A percentile compares a stretch with the other conserved stretches of the same genome.
Conservation (phyloP, 2,888 invertebrate species). For the Creontiades dilutus region DNA sequence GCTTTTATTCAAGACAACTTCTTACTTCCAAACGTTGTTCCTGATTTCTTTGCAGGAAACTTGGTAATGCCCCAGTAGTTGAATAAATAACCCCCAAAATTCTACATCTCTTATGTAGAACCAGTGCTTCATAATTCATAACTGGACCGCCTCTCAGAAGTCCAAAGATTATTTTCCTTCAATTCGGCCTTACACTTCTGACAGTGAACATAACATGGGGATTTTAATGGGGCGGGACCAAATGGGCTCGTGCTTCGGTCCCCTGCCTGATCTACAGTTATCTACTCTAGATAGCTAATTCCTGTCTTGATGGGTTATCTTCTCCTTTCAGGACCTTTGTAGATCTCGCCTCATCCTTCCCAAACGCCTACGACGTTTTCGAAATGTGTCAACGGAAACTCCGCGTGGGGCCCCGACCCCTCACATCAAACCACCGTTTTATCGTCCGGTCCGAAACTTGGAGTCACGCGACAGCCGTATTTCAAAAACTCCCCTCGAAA, state of each 20-base stretch:
- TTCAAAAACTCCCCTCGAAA: background rate
- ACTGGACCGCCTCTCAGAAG: background rate
- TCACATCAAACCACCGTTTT: slow-evolving; percentile 26
- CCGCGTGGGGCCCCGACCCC: slow-evolving; percentile 23
- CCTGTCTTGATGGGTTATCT: slow-evolving; percentile 19
- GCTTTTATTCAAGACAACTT: too few relatives aligned
- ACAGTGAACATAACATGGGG: background rate
- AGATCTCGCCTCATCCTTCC: slow-evolving; percentile 17
- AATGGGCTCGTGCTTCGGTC: background rate
- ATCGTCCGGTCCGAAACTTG: background rate
- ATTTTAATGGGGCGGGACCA: background rate
- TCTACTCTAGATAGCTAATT: slow-evolving; percentile 35
- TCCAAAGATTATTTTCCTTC: background rate
- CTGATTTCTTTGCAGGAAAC: too few relatives aligned
- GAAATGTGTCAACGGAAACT: slow-evolving; percentile 39
- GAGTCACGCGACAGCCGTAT: slow-evolving; percentile 10
- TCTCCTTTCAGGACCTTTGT: background rate
- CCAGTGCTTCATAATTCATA: background rate
- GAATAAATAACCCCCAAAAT: too few relatives aligned
- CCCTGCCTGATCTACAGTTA: slow-evolving; percentile 15
- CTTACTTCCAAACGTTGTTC: too few relatives aligned
- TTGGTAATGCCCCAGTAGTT: too few relatives aligned
- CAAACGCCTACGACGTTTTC: slow-evolving; percentile 14
- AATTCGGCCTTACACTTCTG: background rate
- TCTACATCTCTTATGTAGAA: background rate